A percentile compares a stretch with the other conserved stretches of the same genome.
phyloP scores from a whole-genome alignment of 1,140 invertebrate genomes.

The Drosophila gunungcola region DNA sequence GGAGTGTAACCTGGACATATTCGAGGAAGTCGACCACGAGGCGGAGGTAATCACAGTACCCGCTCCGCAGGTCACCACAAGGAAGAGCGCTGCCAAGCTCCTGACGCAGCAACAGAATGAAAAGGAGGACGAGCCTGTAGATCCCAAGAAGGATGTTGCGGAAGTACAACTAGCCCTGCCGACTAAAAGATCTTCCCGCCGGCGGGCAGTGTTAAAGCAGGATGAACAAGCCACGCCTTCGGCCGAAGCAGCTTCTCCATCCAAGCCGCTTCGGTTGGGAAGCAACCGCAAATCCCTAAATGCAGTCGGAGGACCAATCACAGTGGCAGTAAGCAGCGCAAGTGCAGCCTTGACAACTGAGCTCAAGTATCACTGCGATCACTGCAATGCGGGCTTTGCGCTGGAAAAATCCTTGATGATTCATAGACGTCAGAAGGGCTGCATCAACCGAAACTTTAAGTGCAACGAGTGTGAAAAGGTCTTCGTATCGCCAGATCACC shows the following conservation, averaged over 20 bases:
- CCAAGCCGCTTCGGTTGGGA: constrained; percentile 8
- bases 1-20: constrained; percentile 42
- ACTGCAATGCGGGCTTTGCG: constrained; percentile 77
- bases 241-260: background rate
- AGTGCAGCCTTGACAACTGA: constrained; percentile 12
- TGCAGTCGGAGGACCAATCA: background rate
- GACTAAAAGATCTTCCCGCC: constrained; percentile 37
- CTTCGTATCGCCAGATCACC: constrained; percentile 85
- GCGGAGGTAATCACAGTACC: constrained; percentile 20
- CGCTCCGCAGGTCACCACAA: constrained; percentile 36
- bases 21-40: constrained; percentile 54
- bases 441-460: constrained; percentile 69
- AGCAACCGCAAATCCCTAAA: constrained; percentile 8
- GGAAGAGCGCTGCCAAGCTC: constrained; percentile 48
- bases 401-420: constrained; percentile 68
- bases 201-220: constrained; percentile 20
- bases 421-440: constrained; percentile 63
- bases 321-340: background rate
- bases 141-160: background rate
- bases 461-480: constrained; percentile 76
- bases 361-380: constrained; percentile 69
- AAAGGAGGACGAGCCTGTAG: background rate
- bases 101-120: constrained; percentile 26
- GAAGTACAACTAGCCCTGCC: background rate
- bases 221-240: background rate